A percentile compares a stretch with the other conserved stretches of the same genome.
phyloP scores from a whole-genome alignment of 1,140 invertebrate genomes.

The Anthonomus grandis region DNA sequence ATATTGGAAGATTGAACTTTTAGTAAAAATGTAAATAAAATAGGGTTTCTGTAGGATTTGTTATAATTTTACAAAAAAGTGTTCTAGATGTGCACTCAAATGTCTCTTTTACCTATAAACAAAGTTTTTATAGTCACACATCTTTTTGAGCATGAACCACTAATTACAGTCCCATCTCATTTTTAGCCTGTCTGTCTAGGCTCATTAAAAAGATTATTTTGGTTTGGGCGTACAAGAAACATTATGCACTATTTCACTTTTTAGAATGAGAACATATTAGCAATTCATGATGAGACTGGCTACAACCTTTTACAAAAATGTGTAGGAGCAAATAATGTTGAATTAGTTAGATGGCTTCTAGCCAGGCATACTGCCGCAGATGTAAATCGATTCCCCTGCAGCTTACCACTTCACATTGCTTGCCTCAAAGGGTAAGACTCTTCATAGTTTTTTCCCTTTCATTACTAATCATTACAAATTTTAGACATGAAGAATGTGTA shows the following conservation, averaged over 20 bases:
- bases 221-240: no score
- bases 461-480: slow-evolving; percentile 3
- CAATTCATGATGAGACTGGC: slow-evolving; percentile 65
- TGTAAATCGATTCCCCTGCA: slow-evolving; percentile 68
- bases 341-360: slow-evolving; percentile 65
- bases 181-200: no score
- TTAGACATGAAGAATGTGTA: slow-evolving; percentile 56
- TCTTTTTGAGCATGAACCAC: no score
- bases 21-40: no score
- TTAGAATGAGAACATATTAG: slow-evolving; percentile 65
- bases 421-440: slow-evolving; percentile 65
- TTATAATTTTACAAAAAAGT: no score
- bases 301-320: slow-evolving; percentile 71
- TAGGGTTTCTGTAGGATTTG: no score
- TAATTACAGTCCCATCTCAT: no score
- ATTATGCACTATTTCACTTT: slow-evolving; percentile 22
- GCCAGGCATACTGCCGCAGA: slow-evolving; percentile 61
- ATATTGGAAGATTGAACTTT: no score
- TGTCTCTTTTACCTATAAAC: no score
- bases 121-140: no score
- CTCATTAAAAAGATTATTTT: no score
- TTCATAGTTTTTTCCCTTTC: slow-evolving; percentile 6
- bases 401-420: slow-evolving; percentile 69
- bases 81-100: no score
- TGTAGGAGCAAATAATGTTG: slow-evolving; percentile 69